phyloP scores from a whole-genome alignment of 2,888 invertebrate species.

The Diarsia mendica region DNA sequence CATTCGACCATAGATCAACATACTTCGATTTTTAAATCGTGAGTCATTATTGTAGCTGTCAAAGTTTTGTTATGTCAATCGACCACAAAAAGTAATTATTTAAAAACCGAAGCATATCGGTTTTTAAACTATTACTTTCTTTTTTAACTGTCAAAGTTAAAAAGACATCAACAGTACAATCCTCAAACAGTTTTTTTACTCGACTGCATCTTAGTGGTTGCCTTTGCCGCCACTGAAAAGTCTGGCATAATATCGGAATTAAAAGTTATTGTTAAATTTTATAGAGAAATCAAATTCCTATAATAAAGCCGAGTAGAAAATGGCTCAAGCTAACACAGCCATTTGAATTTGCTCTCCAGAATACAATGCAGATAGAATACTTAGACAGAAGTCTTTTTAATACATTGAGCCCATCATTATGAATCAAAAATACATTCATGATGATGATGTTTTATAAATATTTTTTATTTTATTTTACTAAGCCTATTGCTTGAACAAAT shows the following conservation, averaged over 20 bases:
- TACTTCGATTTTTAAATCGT: slow-evolving; percentile 26
- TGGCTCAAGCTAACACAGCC: not conserved
- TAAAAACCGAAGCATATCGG: not conserved
- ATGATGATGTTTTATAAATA: no score
- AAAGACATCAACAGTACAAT: not conserved
- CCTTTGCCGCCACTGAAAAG: not conserved
- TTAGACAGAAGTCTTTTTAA: no score
- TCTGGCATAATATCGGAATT: no score
- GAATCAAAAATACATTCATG: not conserved
- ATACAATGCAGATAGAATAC: no score
- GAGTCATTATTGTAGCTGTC: not conserved
- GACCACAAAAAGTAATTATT: no score
- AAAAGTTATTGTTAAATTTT: no score
- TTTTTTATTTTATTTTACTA: not conserved
- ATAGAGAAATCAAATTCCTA: slow-evolving; percentile 4
- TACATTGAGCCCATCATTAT: no score
- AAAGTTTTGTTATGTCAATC: not conserved
- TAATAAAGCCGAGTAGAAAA: not conserved
- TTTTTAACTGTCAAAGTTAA: not conserved
- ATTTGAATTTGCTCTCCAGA: not conserved
- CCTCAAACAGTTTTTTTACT: not conserved
- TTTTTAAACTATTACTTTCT: slow-evolving; percentile 13
- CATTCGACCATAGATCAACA: slow-evolving; percentile 16
- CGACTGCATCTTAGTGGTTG: not conserved
- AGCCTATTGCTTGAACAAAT: not conserved